Conservation (phyloP, 2,888 invertebrate genomes). For the Lasioglossum morio region DNA sequence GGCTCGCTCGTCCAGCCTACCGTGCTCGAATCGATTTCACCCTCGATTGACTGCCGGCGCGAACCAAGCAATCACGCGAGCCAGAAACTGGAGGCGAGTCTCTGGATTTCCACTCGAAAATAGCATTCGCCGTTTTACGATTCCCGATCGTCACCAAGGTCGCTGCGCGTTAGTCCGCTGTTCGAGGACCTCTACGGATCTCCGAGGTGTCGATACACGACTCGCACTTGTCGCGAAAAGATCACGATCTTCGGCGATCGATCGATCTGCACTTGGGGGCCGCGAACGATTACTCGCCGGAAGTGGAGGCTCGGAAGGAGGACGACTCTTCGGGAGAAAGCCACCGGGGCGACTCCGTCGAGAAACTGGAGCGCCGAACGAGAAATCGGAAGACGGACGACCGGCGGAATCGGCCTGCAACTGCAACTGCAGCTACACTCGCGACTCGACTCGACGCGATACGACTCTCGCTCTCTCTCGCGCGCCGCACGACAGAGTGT, state of each 20-base stretch:
- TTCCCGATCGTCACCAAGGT: slow-evolving; percentile 23
- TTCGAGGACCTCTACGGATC: neutral
- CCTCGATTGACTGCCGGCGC: neutral
- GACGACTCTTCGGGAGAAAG: neutral
- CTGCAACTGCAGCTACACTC: neutral
- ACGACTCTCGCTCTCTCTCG: slow-evolving; percentile 12
- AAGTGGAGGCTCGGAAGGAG: neutral
- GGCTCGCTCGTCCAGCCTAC: neutral
- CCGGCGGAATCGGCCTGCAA: slow-evolving; percentile 3
- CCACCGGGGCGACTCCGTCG: neutral
- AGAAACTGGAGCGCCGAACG: slow-evolving; percentile 5
- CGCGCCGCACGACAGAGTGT: slow-evolving; percentile 45
- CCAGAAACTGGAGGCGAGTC: neutral
- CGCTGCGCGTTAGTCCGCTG: neutral
- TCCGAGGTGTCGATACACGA: neutral
- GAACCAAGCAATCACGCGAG: neutral
- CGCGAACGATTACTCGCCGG: neutral
- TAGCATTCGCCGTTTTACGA: slow-evolving; percentile 21
- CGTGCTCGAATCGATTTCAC: slow-evolving; percentile 20
- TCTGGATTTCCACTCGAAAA: slow-evolving; percentile 37
- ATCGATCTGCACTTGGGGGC: neutral
- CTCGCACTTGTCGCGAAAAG: neutral
- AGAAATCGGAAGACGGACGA: neutral
- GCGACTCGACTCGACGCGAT: neutral
- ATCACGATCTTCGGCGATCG: neutral